Base-by-base conservation (phyloP, 2,113 vertebrate species). In the Myiopsitta monachus region DNA sequence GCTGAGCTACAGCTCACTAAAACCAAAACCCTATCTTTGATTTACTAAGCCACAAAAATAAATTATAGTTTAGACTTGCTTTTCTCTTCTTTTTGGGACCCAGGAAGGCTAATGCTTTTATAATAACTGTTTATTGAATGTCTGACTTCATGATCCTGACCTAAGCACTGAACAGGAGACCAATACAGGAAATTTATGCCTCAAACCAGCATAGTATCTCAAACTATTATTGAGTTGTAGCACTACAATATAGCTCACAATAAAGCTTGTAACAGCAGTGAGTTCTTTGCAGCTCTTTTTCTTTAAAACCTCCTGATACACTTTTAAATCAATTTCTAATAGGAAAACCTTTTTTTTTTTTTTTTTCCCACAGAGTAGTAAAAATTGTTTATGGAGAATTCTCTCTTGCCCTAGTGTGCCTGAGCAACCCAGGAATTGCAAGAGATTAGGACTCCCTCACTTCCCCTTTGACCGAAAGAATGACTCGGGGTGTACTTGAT, bases 41-140 rank as follows among this genome's bases (percentile, higher is more conserved):
- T 97, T 95, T 94, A 95, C 75, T 94, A 73, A 90, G 63, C 63
- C 67, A 75, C 75, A 38, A 92, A 94, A 96, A 95, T 85, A 90
- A 89, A 62, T 92, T 93, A 85, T 1, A 69, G 67, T 93, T 97
- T 73, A 87, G 70, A 68, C 41, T 94, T 92, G 51, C 26, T 79
- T 92, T 92, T 63, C 68, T 90, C 83, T 93, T 75, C 67, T 90
- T 84, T 83, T 86, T 21, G 74, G 81, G 84, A 83, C 66, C 44
- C 27, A 52, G 64, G 76, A 83, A 76, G 63, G 69, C 73, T 94
- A 95, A 93, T 94, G 69, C 74, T 88, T 87, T 85, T 87, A 88
- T 93, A 96, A 96, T 90, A 96, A 95, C 89, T 74, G 62, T 94
- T 96, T 95, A 86, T 87, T 94, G 82, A 96, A 95, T 81, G 84